Conservation (phyloP, 2,888 invertebrate genomes). For the Mythimna lalbum region DNA sequence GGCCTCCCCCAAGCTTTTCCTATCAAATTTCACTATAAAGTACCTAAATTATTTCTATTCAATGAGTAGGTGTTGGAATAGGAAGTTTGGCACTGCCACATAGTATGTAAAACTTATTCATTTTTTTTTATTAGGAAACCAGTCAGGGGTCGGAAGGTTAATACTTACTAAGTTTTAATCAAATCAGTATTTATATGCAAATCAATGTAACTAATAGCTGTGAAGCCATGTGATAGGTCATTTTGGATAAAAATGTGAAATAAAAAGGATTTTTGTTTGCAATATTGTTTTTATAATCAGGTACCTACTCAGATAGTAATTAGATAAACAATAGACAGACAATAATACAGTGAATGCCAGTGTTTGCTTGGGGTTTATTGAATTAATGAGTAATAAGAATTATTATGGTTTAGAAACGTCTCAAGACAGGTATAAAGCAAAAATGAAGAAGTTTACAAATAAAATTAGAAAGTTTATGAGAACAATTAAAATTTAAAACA, state of each 20-base stretch:
- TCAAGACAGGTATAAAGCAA: not conserved
- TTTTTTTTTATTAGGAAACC: constrained; percentile 10
- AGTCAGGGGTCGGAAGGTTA: constrained; percentile 19
- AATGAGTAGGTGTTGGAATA: not conserved
- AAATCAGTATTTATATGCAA: constrained; percentile 12
- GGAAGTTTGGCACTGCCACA: not conserved
- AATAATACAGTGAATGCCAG: too few species aligned
- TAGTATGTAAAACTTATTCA: constrained; percentile 23
- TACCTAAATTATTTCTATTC: not conserved
- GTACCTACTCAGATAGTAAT: not conserved
- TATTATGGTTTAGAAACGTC: not conserved
- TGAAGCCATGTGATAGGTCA: not conserved
- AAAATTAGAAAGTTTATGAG: not conserved
- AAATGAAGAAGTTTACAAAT: not conserved
- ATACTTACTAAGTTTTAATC: not conserved
- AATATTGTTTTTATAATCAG: not conserved
- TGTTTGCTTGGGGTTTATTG: too few species aligned
- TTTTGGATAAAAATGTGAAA: not conserved
- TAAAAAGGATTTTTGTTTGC: not conserved
- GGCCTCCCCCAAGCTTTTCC: too few species aligned
- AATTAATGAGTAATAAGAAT: not conserved
- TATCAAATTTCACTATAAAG: not conserved
- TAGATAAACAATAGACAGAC: too few species aligned
- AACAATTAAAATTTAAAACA: not conserved
- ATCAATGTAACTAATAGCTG: not conserved